A percentile compares a stretch with the other conserved stretches of the same genome.
Evolutionary conservation across 2,888 invertebrate genomes (phyloP).

Genomic region (Phymatocera aterrima): DNA sequence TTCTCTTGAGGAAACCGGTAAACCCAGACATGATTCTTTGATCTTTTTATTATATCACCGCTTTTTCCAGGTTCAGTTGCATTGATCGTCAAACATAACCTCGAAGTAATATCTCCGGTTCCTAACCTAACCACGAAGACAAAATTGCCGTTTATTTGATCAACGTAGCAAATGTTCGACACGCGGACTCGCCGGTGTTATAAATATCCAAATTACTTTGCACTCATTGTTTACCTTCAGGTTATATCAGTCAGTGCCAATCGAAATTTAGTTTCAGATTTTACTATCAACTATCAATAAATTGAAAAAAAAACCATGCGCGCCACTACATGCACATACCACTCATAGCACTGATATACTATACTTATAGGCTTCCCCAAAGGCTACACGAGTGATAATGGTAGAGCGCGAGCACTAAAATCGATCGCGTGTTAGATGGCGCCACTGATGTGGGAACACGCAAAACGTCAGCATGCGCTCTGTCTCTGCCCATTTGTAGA

Average conservation of each 20-base stretch:
- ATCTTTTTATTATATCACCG: not conserved
- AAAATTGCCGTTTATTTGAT: not conserved
- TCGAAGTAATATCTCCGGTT: no score
- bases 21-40: not conserved
- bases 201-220: not conserved
- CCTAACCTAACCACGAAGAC: not conserved
- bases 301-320: no score
- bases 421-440: no score
- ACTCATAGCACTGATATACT: no score
- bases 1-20: not conserved
- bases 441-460: no score
- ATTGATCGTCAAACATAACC: constrained; percentile 2
- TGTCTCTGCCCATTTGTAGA: no score
- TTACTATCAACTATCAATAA: no score
- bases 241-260: not conserved
- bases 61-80: not conserved
- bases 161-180: not conserved
- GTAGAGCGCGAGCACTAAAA: no score
- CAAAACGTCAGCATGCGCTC: no score
- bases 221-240: not conserved
- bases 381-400: no score
- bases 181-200: not conserved
- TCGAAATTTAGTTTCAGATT: not conserved
- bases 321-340: no score
- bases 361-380: no score